Evolutionary conservation across 2,113 vertebrate genomes (phyloP).

Genomic region (Sylvicapra grimmia): DNA sequence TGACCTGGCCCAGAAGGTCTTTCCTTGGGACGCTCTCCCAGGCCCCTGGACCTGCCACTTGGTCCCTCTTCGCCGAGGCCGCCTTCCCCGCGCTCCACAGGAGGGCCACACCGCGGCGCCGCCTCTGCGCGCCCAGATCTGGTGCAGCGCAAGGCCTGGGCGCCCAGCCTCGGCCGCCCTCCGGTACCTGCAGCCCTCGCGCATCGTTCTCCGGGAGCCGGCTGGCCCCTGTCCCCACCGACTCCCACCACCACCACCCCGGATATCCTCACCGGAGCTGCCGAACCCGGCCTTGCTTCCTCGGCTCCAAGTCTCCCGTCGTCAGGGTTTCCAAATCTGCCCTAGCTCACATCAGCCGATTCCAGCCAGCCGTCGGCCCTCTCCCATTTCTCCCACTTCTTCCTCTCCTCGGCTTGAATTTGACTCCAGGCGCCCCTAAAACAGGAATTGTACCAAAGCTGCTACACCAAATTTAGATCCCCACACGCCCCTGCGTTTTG

Average conservation of each 20-base stretch:
- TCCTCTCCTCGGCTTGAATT: conserved; percentile 49
- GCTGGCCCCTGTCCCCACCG: background rate
- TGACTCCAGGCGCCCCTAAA: conserved; percentile 56
- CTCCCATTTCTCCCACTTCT: conserved; percentile 50
- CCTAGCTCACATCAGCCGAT: background rate
- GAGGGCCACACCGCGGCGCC: conserved; percentile 51
- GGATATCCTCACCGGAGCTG: conserved; percentile 22
- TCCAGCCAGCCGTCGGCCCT: background rate
- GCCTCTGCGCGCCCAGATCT: conserved; percentile 24
- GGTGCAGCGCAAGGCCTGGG: conserved; percentile 53
- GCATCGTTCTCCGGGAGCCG: background rate
- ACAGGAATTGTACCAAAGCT: conserved; percentile 48
- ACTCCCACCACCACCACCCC: background rate
- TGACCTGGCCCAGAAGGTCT: background rate
- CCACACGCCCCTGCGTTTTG: conserved; percentile 60
- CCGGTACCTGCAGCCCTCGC: background rate
- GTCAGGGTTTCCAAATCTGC: background rate
- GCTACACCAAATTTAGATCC: conserved; percentile 65
- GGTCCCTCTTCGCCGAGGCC: background rate
- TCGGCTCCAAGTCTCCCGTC: background rate
- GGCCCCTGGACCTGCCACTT: background rate
- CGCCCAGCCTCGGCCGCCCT: background rate
- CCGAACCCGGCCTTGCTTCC: background rate
- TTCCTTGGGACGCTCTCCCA: background rate
- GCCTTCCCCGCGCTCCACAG: conserved; percentile 42